A percentile compares a stretch with the other conserved stretches of the same genome.
Conservation (phyloP, 2,797 vertebrate species). For the Vireo griseus region DNA sequence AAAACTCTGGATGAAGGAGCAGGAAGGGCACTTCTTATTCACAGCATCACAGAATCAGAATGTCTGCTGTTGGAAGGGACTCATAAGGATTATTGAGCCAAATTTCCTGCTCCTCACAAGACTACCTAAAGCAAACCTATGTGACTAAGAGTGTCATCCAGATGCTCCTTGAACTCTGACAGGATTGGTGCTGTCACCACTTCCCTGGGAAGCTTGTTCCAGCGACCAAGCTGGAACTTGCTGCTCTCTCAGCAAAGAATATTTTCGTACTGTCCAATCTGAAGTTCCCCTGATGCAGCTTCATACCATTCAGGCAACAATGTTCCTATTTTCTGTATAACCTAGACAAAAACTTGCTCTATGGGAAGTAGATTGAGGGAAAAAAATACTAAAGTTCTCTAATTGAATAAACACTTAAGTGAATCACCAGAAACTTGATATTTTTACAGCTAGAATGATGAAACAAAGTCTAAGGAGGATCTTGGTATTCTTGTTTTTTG, state of each 20-base stretch:
- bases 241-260: not conserved
- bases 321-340: not conserved
- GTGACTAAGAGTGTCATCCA: not conserved
- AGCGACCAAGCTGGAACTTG: not conserved
- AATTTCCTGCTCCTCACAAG: accelerated
- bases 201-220: not conserved
- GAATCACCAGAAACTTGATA: constrained; percentile 14
- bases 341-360: not conserved
- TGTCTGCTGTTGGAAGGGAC: not conserved
- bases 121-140: not conserved
- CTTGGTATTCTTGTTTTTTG: constrained; percentile 13
- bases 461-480: not conserved
- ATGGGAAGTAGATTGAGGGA: not conserved
- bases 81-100: not conserved
- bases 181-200: not conserved
- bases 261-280: not conserved
- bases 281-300: not conserved
- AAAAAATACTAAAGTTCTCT: not conserved
- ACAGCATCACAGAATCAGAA: not conserved
- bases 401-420: not conserved
- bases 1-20: not conserved
- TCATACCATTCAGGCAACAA: not conserved
- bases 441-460: not conserved
- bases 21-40: not conserved
- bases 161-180: not conserved